Base-by-base conservation (phyloP, 2,797 vertebrate genomes). In the Anniella stebbinsi region DNA sequence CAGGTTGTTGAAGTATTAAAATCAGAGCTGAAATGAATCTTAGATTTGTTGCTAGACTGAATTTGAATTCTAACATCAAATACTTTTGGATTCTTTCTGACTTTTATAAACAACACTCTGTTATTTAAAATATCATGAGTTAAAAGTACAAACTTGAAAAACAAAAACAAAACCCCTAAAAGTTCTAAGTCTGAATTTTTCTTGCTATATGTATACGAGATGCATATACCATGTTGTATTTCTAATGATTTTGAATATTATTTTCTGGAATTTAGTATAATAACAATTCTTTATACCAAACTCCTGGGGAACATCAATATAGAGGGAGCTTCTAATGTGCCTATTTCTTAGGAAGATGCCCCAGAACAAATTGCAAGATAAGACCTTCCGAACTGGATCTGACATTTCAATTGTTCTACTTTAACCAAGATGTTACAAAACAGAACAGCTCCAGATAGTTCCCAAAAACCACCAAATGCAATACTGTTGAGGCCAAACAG, bases 1-100 rank as follows among this genome's bases (percentile, higher is more conserved):
- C 5, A 85, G 66, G 13, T 70, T 72, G 36, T 60, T n/a, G 60
- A 54, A 70, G 28, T 8, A 70, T n/a, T 85, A 89, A 78, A 85
- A 70, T 78, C 23, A 41, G 66, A 45, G 21, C n/a, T 57, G 36
- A 57, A 69, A 57, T 80, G 25, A 77, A 77, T 15, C 57, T 67
- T 30, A 67, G 33, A 36, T 30, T 51, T 84, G 57, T 54, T 17
- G 17, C 60, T 60, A 82, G 48, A n/a, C 51, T 60, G 36, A 73
- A 38, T 89, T 45, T 70, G 75, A 86, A 18, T 85, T 78, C 63
- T 81, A 70, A 60, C 51, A 4, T 88, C 80, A 41, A 54, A 70
- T 25, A 75, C 73, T n/a, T 38, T 75, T 66, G 15, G n/a, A 88
- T 66, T 48, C 10, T 83, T 5, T 73, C 36, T 45, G 33, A 69